Evolutionary conservation across 2,113 vertebrate species (phyloP), one percentile per base, ranked within the genome.

Genomic region (Xyrauchen texanus): DNA sequence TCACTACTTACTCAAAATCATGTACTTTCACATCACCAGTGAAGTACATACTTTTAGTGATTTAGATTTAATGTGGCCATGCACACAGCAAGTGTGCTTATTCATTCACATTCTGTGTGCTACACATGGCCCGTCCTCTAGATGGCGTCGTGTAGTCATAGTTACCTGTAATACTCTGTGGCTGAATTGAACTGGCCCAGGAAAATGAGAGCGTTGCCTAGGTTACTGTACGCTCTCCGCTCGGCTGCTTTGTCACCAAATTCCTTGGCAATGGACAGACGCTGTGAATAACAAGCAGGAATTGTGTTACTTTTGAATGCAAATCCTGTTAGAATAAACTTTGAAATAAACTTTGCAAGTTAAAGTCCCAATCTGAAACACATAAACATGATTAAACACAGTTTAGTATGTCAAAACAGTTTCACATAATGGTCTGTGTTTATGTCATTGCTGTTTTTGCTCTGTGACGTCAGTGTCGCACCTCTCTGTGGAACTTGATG

Each of bases 191-290:
- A 98, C 89, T 96, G 94, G 70, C 95, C 95, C 9, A 98, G 92
- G 91, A 99, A 98, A 88, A 99, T 94, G 87, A 98, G 93, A 0
- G 98, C 95, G 0, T 99, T 99, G 60, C 97, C 98, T 46, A 99
- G 91, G 86, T 99, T 99, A 90, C 97, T 99, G 93, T 98, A 96
- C 0, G 98, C 98, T 63, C 98, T 87, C 69, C 97, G 87, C 85
- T 99, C 97, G 0, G 98, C 98, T 0, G 96, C 96, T 89, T 96
- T 97, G 91, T 99, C 98, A 75, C 98, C 98, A 51, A 99, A 99
- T 83, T 99, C 98, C 91, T 99, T 99, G 9, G 98, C 98, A 0
- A 99, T 98, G 86, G 97, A 95, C 6, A 99, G 94, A 78, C 98
- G 92, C 98, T 99, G 91, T 21, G 80, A 88, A 75, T 61, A 64